Conservation (phyloP, 2,797 vertebrate genomes). For the Anas acuta region DNA sequence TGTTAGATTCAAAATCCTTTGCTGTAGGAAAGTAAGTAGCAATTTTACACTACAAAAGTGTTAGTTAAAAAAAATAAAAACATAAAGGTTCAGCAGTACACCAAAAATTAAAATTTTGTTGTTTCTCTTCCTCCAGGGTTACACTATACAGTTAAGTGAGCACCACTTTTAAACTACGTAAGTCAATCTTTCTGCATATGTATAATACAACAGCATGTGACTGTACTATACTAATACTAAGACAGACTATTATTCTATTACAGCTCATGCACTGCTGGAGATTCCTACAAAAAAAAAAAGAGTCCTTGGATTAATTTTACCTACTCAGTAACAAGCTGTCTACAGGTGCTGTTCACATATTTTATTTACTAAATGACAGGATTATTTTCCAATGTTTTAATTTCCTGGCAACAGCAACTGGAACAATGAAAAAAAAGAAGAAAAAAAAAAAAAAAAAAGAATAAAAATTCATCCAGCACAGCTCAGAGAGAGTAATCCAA, state of each 20-base stretch:
- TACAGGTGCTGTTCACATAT: background rate
- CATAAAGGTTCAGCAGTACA: background rate
- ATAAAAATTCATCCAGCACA: background rate
- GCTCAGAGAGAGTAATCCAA: background rate
- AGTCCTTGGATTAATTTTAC: background rate
- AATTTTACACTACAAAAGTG: background rate
- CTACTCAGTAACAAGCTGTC: background rate
- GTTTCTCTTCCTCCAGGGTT: background rate
- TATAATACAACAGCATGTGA: background rate
- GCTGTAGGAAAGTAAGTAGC: background rate
- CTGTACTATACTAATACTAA: background rate
- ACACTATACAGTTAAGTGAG: background rate
- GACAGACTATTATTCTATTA: background rate
- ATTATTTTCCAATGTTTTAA: background rate
- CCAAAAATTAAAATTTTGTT: background rate
- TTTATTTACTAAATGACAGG: background rate
- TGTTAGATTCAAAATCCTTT: background rate
- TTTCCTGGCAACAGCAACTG: background rate
- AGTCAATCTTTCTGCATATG: background rate
- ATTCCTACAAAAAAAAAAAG: background rate
- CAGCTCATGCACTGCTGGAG: background rate
- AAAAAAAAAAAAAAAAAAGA: background rate
- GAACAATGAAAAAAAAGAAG: background rate
- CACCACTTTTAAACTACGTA: background rate
- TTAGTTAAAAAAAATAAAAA: background rate